phyloP scores from a whole-genome alignment of 2,113 vertebrate genomes.

The Nerophis lumbriciformis region DNA sequence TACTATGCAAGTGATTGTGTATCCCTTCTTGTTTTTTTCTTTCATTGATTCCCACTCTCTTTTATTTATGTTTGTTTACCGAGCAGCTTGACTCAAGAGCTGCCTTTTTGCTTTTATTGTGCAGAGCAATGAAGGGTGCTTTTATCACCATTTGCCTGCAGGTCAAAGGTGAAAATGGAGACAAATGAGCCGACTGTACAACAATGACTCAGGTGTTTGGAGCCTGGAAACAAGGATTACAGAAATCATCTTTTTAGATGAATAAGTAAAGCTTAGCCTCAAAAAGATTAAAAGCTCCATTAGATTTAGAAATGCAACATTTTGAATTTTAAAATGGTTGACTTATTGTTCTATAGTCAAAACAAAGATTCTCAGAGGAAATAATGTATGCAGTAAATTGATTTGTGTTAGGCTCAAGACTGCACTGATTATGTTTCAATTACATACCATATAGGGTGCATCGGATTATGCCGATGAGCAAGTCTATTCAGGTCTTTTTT shows the following conservation, averaged over 20 bases:
- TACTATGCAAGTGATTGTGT: slow-evolving; percentile 9
- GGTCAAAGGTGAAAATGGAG: slow-evolving; percentile 74
- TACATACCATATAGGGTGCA: no score
- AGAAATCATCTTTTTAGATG: slow-evolving; percentile 15
- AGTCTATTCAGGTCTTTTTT: no score
- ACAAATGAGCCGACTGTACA: slow-evolving; percentile 65
- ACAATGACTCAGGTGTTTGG: slow-evolving; percentile 51
- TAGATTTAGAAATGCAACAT: slow-evolving; percentile 1
- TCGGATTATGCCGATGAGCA: no score
- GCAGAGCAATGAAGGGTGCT: slow-evolving; percentile 71
- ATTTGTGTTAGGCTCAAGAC: no score
- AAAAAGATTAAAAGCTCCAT: slow-evolving; percentile 8
- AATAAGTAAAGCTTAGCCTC: slow-evolving; percentile 2
- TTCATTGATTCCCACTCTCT: slow-evolving; percentile 66
- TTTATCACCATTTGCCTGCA: slow-evolving; percentile 72
- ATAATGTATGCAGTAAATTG: no score
- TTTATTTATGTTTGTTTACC: slow-evolving; percentile 72
- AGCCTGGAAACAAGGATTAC: slow-evolving; percentile 40
- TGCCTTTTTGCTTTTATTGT: slow-evolving; percentile 70
- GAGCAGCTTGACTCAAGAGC: slow-evolving; percentile 63
- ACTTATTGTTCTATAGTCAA: no score
- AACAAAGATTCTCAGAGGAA: no score
- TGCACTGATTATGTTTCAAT: no score
- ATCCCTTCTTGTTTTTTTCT: slow-evolving; percentile 3
- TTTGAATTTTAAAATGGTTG: no score